Conservation (phyloP, 1,140 invertebrate genomes). For the Parapsyche elsis region DNA sequence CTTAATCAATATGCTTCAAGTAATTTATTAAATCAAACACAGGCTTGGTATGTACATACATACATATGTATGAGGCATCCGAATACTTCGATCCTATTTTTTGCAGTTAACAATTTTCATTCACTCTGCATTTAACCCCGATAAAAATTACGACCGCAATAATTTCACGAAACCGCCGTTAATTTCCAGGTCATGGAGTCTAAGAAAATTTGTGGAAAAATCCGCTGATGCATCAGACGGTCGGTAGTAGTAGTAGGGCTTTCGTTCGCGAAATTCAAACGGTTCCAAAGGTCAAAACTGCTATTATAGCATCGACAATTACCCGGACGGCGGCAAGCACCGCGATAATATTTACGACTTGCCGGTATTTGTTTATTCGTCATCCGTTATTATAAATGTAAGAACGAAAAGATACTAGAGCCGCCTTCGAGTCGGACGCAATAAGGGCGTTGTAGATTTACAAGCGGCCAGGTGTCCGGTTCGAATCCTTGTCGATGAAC, state of each 20-base stretch:
- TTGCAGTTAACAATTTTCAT: too few species aligned
- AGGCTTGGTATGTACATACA: too few species aligned
- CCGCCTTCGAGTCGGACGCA: slow-evolving; percentile 10
- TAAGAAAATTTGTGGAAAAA: too few species aligned
- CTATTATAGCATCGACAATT: slow-evolving; percentile 10
- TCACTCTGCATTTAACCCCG: not conserved
- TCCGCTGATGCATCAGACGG: too few species aligned
- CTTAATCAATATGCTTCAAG: too few species aligned
- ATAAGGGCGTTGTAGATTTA: slow-evolving; percentile 36
- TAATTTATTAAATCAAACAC: too few species aligned
- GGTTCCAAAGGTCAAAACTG: not conserved
- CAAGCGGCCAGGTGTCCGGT: slow-evolving; percentile 37
- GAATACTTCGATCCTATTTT: too few species aligned
- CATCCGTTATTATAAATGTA: slow-evolving; percentile 25
- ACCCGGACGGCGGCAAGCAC: not conserved
- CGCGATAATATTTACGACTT: slow-evolving; percentile 28
- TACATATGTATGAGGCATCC: too few species aligned
- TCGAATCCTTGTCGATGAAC: slow-evolving; percentile 36
- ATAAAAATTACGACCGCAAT: not conserved
- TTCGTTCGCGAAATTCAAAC: not conserved
- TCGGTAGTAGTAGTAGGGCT: too few species aligned
- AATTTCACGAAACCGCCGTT: not conserved
- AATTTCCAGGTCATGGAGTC: not conserved
- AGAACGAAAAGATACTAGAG: not conserved
- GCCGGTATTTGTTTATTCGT: slow-evolving; percentile 27